Evolutionary conservation across 2,888 invertebrate genomes (phyloP).

Genomic region (Deilephila porcellus): DNA sequence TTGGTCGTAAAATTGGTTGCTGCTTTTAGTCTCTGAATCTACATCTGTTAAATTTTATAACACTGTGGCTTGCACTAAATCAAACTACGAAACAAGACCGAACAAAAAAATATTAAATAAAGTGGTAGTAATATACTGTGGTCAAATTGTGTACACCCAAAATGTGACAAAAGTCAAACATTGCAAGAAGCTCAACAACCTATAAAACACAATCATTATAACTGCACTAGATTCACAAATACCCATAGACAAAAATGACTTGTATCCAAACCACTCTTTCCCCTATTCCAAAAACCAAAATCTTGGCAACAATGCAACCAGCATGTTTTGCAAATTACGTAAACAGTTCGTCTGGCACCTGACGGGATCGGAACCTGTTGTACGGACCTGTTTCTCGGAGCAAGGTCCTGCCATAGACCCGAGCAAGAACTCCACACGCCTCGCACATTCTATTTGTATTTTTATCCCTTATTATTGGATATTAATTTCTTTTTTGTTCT

Average conservation of each 20-base stretch:
- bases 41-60: too few relatives aligned
- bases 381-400: slow-evolving; percentile 68
- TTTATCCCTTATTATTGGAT: not conserved
- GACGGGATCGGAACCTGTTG: slow-evolving; percentile 58
- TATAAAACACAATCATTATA: not conserved
- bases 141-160: too few relatives aligned
- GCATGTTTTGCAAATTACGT: slow-evolving; percentile 64
- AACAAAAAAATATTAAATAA: too few relatives aligned
- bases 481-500: slow-evolving; percentile 14
- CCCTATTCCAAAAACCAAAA: not conserved
- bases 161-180: too few relatives aligned
- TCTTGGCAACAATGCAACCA: not conserved
- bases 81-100: too few relatives aligned
- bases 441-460: not conserved
- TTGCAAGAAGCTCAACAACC: too few relatives aligned
- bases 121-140: too few relatives aligned
- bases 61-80: too few relatives aligned
- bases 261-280: not conserved
- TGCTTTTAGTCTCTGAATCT: too few relatives aligned
- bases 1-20: too few relatives aligned
- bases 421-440: slow-evolving; percentile 39
- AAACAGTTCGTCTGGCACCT: slow-evolving; percentile 59
- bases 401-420: slow-evolving; percentile 75
- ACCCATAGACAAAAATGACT: not conserved
- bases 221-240: not conserved